phyloP scores from a whole-genome alignment of 1,140 invertebrate species.

The Pachypeltis micranthus region DNA sequence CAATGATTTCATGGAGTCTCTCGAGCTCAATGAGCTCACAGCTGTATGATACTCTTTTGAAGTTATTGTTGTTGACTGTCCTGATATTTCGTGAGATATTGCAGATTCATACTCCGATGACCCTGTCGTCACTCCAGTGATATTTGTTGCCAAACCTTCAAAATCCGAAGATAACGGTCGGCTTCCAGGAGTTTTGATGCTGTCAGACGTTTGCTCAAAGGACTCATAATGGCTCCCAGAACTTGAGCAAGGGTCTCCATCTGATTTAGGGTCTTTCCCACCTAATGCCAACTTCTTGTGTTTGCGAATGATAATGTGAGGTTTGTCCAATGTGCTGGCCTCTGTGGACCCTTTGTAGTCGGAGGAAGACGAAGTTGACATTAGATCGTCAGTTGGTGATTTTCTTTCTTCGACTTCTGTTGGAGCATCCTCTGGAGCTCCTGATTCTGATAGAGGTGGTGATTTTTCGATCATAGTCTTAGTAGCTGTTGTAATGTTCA shows the following conservation, averaged over 20 bases:
- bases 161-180: conserved; percentile 76
- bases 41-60: conserved; percentile 78
- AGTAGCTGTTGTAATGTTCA: too few species aligned
- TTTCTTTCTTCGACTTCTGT: conserved; percentile 7
- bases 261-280: conserved; percentile 32
- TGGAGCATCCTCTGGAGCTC: conserved; percentile 16
- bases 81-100: conserved; percentile 59
- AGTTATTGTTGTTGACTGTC: conserved; percentile 47
- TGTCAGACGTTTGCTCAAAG: conserved; percentile 57
- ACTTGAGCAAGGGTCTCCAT: conserved; percentile 66
- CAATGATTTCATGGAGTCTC: conserved; percentile 77
- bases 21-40: conserved; percentile 66
- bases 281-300: conserved; percentile 25
- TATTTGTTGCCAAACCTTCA: conserved; percentile 53
- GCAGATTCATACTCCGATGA: conserved; percentile 84
- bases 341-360: conserved; percentile 28
- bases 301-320: conserved; percentile 33
- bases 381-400: conserved; percentile 20
- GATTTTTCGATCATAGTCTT: too few species aligned
- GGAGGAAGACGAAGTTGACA: conserved; percentile 28
- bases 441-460: too few species aligned
- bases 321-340: conserved; percentile 21
- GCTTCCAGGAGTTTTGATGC: conserved; percentile 47
- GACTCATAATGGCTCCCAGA: conserved; percentile 83
- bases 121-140: conserved; percentile 36